A percentile compares a stretch with the other conserved stretches of the same genome.
Conservation (phyloP, 1,140 invertebrate species). For the Heterodera carotae region DNA sequence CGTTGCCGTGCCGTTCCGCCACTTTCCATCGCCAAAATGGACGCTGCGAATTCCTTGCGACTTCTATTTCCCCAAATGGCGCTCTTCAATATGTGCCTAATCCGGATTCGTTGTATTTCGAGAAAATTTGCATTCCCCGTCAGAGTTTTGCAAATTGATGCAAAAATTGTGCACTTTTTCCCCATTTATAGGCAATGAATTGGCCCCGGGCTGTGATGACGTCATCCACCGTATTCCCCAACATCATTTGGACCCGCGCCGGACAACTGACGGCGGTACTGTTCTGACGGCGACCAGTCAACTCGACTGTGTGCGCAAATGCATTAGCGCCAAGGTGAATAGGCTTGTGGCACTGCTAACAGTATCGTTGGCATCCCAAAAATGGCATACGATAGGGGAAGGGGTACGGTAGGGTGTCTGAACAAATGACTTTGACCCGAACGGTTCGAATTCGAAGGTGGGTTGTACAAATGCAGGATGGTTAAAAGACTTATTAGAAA, state of each 20-base stretch:
- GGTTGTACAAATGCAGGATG: too few species aligned
- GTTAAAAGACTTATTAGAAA: too few species aligned
- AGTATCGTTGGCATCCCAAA: too few species aligned
- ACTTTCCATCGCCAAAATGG: constrained; percentile 44
- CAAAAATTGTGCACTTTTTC: background rate
- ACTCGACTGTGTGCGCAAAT: constrained; percentile 43
- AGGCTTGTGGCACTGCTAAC: too few species aligned
- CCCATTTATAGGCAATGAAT: constrained; percentile 31
- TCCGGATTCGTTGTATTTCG: constrained; percentile 47
- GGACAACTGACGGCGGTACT: constrained; percentile 38
- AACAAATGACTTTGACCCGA: too few species aligned
- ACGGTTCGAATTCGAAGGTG: too few species aligned
- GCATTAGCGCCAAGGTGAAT: constrained; percentile 38
- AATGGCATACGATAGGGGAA: too few species aligned
- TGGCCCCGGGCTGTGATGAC: constrained; percentile 46
- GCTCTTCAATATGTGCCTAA: constrained; percentile 46
- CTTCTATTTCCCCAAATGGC: constrained; percentile 49
- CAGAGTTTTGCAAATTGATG: constrained; percentile 11
- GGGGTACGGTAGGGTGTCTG: too few species aligned
- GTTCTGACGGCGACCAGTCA: constrained; percentile 48
- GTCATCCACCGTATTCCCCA: constrained; percentile 49
- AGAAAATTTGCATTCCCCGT: constrained; percentile 51
- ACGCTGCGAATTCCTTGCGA: constrained; percentile 42
- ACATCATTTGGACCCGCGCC: constrained; percentile 40
- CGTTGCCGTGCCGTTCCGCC: constrained; percentile 38